These are phyloP conservation scores for Dromococcyx pavoninus DNA, from an alignment of 2,797 vertebrate genomes.

Conservation along the genomic window DNA sequence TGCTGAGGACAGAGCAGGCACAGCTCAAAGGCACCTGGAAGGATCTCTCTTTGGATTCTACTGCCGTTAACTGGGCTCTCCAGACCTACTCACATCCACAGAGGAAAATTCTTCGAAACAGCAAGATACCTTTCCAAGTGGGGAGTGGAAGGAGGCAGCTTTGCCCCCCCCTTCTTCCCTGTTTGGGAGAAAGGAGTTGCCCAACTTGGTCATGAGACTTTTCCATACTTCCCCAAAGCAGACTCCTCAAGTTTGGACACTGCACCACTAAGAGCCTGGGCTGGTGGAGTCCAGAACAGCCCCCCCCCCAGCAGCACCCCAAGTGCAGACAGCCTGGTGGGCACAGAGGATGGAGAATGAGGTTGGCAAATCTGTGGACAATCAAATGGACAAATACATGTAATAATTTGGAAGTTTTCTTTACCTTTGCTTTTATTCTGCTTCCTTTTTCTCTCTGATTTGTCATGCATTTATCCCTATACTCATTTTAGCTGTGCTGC, in stretches of 20 bases:
- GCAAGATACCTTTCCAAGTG: fast-evolving
- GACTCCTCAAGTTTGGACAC: slow-evolving; percentile 21
- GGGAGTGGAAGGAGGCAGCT: not conserved
- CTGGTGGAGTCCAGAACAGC: not conserved
- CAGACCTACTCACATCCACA: not conserved
- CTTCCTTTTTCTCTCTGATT: not conserved
- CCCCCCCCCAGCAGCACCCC: not conserved
- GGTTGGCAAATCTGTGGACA: slow-evolving; percentile 72
- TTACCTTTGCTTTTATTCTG: not conserved
- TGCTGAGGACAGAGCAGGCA: not conserved
- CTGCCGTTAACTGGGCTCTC: not conserved
- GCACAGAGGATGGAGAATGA: slow-evolving; percentile 70
- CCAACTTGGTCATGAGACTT: slow-evolving; percentile 58
- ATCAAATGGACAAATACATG: slow-evolving; percentile 78
- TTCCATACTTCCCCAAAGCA: not conserved
- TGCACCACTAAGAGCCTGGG: not conserved
- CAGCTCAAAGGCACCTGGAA: not conserved
- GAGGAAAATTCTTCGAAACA: not conserved
- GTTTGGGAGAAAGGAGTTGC: slow-evolving; percentile 36
- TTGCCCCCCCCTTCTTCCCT: not conserved
- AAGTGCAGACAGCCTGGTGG: not conserved
- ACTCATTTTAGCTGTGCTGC: slow-evolving; percentile 15
- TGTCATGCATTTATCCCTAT: not conserved
- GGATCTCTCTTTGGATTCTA: not conserved
- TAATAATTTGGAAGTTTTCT: slow-evolving; percentile 62